These are phyloP conservation scores for Chironomus tentans DNA, from an alignment of 2,888 invertebrate species.

Conservation along the genomic window DNA sequence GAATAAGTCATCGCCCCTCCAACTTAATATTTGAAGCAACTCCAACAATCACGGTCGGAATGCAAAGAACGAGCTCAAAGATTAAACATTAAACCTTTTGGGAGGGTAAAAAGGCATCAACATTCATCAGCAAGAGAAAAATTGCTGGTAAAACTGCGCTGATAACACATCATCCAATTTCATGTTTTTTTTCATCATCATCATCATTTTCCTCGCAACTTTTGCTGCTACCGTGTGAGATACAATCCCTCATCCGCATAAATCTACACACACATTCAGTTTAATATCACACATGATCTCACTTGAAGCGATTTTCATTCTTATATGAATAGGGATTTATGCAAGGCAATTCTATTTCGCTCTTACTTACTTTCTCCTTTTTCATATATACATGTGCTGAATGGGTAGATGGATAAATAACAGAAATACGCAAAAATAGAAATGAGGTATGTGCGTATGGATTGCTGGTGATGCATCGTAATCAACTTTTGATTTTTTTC, in stretches of 20 bases:
- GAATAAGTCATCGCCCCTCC: no score
- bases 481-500: constrained; percentile 1
- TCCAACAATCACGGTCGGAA: not conserved
- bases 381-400: not conserved
- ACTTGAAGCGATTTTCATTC: constrained; percentile 1
- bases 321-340: constrained; percentile 10
- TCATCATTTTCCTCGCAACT: not conserved
- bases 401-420: not conserved
- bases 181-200: not conserved
- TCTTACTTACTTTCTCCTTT: no score
- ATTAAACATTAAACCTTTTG: not conserved
- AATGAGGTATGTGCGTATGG: not conserved
- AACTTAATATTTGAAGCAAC: no score
- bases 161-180: constrained; percentile 24
- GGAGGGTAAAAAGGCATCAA: not conserved
- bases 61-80: not conserved
- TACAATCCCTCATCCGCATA: not conserved
- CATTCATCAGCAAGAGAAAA: not conserved
- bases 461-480: constrained; percentile 18
- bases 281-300: constrained; percentile 5
- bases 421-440: not conserved
- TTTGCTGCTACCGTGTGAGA: no score
- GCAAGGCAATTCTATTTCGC: not conserved
- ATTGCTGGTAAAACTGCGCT: not conserved
- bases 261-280: not conserved